Conservation (phyloP, 1,140 invertebrate species). For the Tribolium castaneum region DNA sequence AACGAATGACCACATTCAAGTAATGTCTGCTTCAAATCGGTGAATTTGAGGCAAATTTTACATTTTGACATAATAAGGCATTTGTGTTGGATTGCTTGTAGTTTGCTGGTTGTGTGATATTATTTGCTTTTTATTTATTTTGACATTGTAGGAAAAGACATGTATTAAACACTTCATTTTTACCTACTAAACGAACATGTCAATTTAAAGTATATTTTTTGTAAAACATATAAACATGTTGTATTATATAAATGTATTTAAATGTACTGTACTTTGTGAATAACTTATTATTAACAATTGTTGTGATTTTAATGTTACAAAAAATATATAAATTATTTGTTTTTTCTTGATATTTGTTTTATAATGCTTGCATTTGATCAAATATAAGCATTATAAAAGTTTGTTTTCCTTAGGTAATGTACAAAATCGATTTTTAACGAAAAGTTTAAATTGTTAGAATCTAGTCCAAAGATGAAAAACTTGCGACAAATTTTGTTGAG, state of each 20-base stretch:
- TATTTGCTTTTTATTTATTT: constrained; percentile 31
- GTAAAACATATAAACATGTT: constrained; percentile 24
- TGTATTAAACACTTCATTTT: constrained; percentile 30
- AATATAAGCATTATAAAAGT: constrained; percentile 11
- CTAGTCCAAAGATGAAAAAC: constrained; percentile 40
- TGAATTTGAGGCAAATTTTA: not conserved
- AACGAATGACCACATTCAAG: constrained; percentile 20
- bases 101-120: constrained; percentile 42
- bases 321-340: constrained; percentile 25
- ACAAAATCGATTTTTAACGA: constrained; percentile 33
- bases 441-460: constrained; percentile 39
- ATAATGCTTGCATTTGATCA: not conserved
- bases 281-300: constrained; percentile 40
- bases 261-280: constrained; percentile 41
- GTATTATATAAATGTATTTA: constrained; percentile 43
- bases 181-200: constrained; percentile 15
- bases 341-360: constrained; percentile 19
- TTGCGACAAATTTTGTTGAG: constrained; percentile 35
- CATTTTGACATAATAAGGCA: constrained; percentile 26
- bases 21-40: too few species aligned
- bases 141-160: not conserved
- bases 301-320: constrained; percentile 43
- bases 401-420: constrained; percentile 31
- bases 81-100: constrained; percentile 35
- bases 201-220: constrained; percentile 43